Base-by-base conservation (phyloP, 1,140 invertebrate species). In the Drosophila ficusphila region DNA sequence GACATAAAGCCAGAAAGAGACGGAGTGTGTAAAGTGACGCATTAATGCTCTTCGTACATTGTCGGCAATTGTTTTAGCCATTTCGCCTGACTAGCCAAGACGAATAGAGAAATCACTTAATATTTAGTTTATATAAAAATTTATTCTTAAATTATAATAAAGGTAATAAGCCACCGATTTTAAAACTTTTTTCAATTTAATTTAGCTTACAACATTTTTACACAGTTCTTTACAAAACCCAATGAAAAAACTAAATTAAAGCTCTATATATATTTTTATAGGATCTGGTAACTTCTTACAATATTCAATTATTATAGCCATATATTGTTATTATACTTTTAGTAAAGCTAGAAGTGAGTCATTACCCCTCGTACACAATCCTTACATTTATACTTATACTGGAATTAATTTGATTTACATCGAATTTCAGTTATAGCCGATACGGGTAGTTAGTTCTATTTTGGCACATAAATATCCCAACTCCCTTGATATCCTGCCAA, bases 21-120 rank as follows among this genome's bases (percentile, higher is more conserved):
- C 12, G 25, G 5, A 31, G 19, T 23, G 19, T 6, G 8, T 21
- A 62, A 38, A 39, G 57, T 36, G 64, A 42, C 64, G 61, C 36
- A 52, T 67, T 52, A 42, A 67, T 68, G 62, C 34, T 16, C 64
- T 68, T 31, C 44, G 29, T 36, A 34, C 27, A 65, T 42, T 67
- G 62, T 21, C 42, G 44, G 25, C 42, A 41, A 64, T 41, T 65
- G 56, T 41, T 65, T 11, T 0, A 25, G n/a, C 31, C 58, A 16
- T 25, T 12, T 23, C 16, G 23, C 34, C 8, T n/a, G 8, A 2
- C 7, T 4, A 1, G 1, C 8, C 8, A 9, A 57, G 12, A 0
- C 19, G 14, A 53, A 53, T 12, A 4, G 7, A 8, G 1, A 33
- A 5, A 12, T 18, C 12, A 0, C 46, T 18, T 3, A 16, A 7